A percentile compares a stretch with the other conserved stretches of the same genome.
Evolutionary conservation across 2,113 vertebrate species (phyloP).

Genomic region (Mugil cephalus): DNA sequence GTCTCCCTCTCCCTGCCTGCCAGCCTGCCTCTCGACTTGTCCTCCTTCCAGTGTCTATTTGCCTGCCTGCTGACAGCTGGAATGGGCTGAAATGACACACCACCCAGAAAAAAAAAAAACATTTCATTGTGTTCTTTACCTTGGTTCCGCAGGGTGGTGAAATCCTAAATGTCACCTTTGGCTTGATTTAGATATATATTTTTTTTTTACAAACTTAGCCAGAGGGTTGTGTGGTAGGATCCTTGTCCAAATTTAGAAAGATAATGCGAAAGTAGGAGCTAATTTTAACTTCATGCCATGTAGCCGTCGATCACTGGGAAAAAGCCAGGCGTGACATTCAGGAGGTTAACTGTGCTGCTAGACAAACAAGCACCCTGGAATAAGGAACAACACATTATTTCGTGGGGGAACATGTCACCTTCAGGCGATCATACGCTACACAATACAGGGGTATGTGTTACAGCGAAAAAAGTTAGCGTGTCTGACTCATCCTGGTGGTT

Average conservation of each 20-base stretch:
- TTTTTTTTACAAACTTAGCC: slow-evolving; percentile 30
- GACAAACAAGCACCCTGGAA: slow-evolving; percentile 27
- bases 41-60: slow-evolving; percentile 57
- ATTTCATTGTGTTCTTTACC: slow-evolving; percentile 36
- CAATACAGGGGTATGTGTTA: slow-evolving; percentile 11
- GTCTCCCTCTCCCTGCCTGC: slow-evolving; percentile 49
- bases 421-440: slow-evolving; percentile 1
- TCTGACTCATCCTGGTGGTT: not conserved
- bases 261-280: slow-evolving; percentile 33
- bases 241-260: slow-evolving; percentile 13
- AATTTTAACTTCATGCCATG: slow-evolving; percentile 46
- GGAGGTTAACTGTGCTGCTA: slow-evolving; percentile 39
- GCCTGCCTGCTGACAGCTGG: slow-evolving; percentile 58
- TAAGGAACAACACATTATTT: slow-evolving; percentile 16
- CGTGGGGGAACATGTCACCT: slow-evolving; percentile 30
- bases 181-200: slow-evolving; percentile 25
- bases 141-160: slow-evolving; percentile 24
- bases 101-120: slow-evolving; percentile 46
- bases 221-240: not conserved
- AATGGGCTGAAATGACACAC: slow-evolving; percentile 60
- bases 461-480: slow-evolving; percentile 12
- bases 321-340: slow-evolving; percentile 42
- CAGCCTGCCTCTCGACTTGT: slow-evolving; percentile 43
- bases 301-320: slow-evolving; percentile 12
- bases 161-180: slow-evolving; percentile 55